A percentile compares a stretch with the other conserved stretches of the same genome.
These are phyloP conservation scores for Troglohyphantes excavatus DNA, from an alignment of 2,888 invertebrate species.

Conservation along the genomic window DNA sequence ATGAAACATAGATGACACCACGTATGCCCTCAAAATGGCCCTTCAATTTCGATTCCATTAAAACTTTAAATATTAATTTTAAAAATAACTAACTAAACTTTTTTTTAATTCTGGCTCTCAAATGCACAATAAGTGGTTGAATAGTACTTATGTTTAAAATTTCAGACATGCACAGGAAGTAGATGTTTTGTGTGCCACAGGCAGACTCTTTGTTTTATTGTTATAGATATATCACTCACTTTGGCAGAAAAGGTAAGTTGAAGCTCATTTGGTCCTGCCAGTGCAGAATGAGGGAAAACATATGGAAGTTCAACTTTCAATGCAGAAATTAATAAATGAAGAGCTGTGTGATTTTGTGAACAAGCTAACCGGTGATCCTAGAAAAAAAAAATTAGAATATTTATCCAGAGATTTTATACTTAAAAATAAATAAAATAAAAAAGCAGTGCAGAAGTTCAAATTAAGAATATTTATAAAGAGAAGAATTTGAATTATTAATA, in stretches of 20 bases:
- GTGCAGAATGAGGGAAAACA: conserved; percentile 42
- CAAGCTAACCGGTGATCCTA: conserved; percentile 62
- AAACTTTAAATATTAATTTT: no score
- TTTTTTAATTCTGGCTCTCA: no score
- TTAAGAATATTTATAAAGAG: neutral
- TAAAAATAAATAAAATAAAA: neutral
- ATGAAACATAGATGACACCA: no score
- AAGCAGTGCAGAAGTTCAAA: neutral
- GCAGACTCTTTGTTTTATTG: no score
- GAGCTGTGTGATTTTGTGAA: conserved; percentile 71
- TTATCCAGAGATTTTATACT: neutral
- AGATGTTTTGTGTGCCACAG: no score
- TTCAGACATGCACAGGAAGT: no score
- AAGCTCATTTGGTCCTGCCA: conserved; percentile 44
- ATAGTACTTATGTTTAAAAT: no score
- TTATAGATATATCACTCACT: conserved; percentile 14
- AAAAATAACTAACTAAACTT: neutral
- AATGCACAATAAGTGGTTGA: no score
- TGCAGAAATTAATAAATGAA: conserved; percentile 53
- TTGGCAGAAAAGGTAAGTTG: conserved; percentile 52
- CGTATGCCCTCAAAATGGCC: no score
- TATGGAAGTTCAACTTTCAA: conserved; percentile 54
- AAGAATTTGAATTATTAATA: neutral
- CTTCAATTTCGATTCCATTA: no score
- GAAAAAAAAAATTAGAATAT: neutral